Percentiles rank a stretch among this genome's conserved stretches.
Evolutionary conservation across 2,113 vertebrate genomes (phyloP).

Genomic region (Anser cygnoides): DNA sequence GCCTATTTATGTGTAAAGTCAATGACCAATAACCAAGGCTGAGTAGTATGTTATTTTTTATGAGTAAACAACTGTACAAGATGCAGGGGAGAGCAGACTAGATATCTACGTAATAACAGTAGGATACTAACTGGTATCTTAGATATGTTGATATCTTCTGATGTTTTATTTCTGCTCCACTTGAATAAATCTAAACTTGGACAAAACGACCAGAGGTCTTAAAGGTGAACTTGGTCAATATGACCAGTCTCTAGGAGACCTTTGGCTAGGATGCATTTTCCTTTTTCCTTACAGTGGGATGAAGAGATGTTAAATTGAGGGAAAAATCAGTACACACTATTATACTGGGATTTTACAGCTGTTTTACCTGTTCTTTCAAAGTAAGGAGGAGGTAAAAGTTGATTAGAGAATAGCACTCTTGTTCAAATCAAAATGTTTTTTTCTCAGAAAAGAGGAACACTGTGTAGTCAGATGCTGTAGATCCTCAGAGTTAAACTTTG

Average conservation of each 20-base stretch:
- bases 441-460: background rate
- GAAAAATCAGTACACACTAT: background rate
- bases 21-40: background rate
- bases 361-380: background rate
- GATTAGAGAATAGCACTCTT: background rate
- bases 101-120: background rate
- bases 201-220: background rate
- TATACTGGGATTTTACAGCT: background rate
- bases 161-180: background rate
- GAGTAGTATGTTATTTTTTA: background rate
- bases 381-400: background rate
- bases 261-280: background rate
- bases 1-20: background rate
- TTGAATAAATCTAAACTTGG: background rate
- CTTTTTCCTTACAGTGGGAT: background rate
- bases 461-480: background rate
- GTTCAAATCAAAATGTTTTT: background rate
- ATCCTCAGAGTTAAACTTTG: background rate
- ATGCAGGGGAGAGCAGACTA: background rate
- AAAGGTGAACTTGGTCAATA: background rate
- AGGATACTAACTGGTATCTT: background rate
- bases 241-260: background rate
- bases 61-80: background rate
- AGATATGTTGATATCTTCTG: background rate
- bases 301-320: background rate